Base-by-base conservation (phyloP, 2,888 invertebrate genomes). In the Cancer borealis region DNA sequence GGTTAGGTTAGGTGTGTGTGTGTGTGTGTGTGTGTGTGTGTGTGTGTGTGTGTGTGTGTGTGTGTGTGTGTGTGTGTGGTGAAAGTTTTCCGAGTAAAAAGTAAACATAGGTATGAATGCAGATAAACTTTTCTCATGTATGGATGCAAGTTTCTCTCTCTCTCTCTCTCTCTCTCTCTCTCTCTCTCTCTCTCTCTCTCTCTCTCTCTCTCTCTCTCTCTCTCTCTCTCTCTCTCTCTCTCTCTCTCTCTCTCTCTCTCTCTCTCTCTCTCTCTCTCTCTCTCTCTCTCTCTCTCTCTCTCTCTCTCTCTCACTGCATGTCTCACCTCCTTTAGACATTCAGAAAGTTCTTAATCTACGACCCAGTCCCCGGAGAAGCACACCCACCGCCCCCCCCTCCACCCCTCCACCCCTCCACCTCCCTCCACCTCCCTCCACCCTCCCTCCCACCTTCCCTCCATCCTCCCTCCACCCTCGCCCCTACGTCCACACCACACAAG, bases 1-100 rank as follows among this genome's bases (percentile, higher is more conserved):
- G 26, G n/a, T 88, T 26, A 10, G 88, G 45, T 0, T 88, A 17
- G 21, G 21, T 46, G 88, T 88, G 88, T 46, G 88, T 88, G n/a
- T 88, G 88, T 46, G 88, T 88, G 88, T 88, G 88, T 88, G 88
- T 45, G 88, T 47, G 88, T 45, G 88, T 88, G 45, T 47, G 88
- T 88, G 47, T 88, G 47, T 88, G 88, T 46, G 88, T 88, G 88
- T 88, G 88, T 88, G 88, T 88, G 88, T 91, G 91, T 30, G 45
- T 66, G 47, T 91, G 91, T 91, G 73, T 91, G 66, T 91, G 39
- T 91, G 46, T 66, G 73, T 66, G 91, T 39, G 21, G 17, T 91
- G 91, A 30, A 30, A 66, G 45, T 91, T 12, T 12, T 14, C 39
- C 8, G 21, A 17, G 39, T 1, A 92, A 73, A 21, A 21, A 73